Evolutionary conservation across 2,113 vertebrate genomes (phyloP).

Genomic region (Penelope pileata): DNA sequence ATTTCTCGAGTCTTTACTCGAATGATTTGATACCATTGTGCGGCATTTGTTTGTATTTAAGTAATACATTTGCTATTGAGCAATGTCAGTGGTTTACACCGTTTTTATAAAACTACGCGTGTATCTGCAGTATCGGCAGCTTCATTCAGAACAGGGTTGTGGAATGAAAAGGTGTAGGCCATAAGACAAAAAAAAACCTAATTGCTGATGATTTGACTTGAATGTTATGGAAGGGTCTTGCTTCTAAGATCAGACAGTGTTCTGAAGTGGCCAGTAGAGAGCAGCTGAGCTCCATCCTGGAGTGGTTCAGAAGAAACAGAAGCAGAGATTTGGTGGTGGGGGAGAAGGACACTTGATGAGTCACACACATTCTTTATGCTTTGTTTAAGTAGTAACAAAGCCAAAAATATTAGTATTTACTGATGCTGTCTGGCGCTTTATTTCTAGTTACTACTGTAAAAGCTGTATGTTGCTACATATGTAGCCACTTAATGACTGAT

Average conservation of each 20-base stretch:
- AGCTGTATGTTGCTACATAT: conserved; percentile 24
- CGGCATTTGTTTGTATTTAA: neutral
- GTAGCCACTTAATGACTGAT: conserved; percentile 54
- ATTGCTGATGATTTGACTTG: neutral
- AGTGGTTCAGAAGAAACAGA: neutral
- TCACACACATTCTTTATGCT: conserved; percentile 26
- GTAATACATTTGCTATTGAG: neutral
- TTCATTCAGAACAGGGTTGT: neutral
- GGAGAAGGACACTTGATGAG: conserved; percentile 16
- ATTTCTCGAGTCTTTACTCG: neutral
- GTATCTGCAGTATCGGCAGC: neutral
- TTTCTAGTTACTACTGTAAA: conserved; percentile 34
- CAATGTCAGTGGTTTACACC: neutral
- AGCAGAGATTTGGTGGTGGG: neutral
- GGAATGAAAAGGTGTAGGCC: neutral
- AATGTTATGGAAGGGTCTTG: neutral
- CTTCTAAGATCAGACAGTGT: neutral
- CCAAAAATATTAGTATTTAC: conserved; percentile 61
- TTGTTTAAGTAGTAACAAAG: conserved; percentile 62
- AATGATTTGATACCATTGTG: neutral
- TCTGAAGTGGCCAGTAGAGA: conserved; percentile 76
- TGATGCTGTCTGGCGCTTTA: conserved; percentile 39
- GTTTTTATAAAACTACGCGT: neutral
- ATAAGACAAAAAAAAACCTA: neutral
- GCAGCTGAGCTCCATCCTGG: conserved; percentile 71